A percentile compares a stretch with the other conserved stretches of the same genome.
Conservation (phyloP, 2,113 vertebrate genomes). For the Tricholaema leucomelas region DNA sequence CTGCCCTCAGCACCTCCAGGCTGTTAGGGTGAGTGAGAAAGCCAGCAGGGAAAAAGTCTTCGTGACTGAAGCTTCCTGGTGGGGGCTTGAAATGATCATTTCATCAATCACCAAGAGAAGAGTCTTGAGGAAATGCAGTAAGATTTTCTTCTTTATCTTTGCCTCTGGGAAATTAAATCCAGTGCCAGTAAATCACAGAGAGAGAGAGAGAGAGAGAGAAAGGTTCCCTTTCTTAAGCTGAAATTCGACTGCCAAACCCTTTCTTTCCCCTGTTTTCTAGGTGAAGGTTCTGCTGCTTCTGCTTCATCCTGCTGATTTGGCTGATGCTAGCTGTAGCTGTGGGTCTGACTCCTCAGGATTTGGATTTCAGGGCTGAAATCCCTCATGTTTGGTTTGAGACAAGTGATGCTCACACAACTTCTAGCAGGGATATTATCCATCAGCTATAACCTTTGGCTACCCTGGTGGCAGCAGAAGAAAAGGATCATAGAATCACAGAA, state of each 20-base stretch:
- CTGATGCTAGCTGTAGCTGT: background rate
- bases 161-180: conserved; percentile 61
- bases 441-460: background rate
- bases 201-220: too few relatives aligned
- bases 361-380: background rate
- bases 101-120: conserved; percentile 49
- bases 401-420: background rate
- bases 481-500: too few relatives aligned
- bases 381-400: background rate
- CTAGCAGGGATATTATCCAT: background rate
- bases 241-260: too few relatives aligned
- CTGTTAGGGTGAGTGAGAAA: background rate
- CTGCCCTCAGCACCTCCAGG: background rate
- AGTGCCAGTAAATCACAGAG: too few relatives aligned
- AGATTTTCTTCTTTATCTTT: conserved; percentile 52
- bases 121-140: conserved; percentile 34
- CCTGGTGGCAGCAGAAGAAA: background rate
- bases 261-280: too few relatives aligned
- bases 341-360: background rate
- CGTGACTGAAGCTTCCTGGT: background rate
- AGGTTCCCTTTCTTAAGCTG: too few relatives aligned
- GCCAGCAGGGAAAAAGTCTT: background rate
- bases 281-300: too few relatives aligned
- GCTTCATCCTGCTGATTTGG: background rate
- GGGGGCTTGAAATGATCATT: conserved; percentile 23